A percentile compares a stretch with the other conserved stretches of the same genome.
Evolutionary conservation across 2,888 invertebrate genomes (phyloP).

Genomic region (Eristalis intricaria): DNA sequence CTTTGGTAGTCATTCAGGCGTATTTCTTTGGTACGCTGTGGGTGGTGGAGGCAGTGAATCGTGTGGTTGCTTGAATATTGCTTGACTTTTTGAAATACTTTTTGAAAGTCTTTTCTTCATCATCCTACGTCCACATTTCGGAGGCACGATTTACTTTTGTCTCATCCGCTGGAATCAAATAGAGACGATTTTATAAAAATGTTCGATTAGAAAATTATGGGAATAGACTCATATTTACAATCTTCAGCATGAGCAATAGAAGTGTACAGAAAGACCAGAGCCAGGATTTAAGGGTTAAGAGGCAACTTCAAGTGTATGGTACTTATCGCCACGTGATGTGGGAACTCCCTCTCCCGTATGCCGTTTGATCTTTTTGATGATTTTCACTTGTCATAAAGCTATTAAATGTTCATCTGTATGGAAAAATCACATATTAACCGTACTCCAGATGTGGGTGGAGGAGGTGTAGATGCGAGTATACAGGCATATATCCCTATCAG

Average conservation of each 20-base stretch:
- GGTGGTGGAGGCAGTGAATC: slow-evolving; percentile 2
- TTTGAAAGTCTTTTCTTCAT: slow-evolving; percentile 11
- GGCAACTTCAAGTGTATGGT: slow-evolving; percentile 46
- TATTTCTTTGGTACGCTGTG: not conserved
- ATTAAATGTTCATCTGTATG: slow-evolving; percentile 71
- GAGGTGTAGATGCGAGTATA: not conserved
- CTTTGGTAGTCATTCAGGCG: slow-evolving; percentile 29
- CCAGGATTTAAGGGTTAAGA: slow-evolving; percentile 21
- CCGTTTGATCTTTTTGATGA: slow-evolving; percentile 71
- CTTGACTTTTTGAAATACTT: slow-evolving; percentile 25
- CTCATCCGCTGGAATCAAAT: not conserved
- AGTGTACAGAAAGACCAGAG: not conserved
- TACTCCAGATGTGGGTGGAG: slow-evolving; percentile 27
- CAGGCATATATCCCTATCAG: slow-evolving; percentile 7
- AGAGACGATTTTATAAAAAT: not conserved
- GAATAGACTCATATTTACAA: not conserved
- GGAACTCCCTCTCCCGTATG: slow-evolving; percentile 47
- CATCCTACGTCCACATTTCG: not conserved
- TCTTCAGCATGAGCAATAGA: not conserved
- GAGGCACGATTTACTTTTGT: not conserved
- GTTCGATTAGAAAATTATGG: not conserved
- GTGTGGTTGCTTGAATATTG: slow-evolving; percentile 14
- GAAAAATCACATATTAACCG: slow-evolving; percentile 70
- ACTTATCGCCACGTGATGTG: slow-evolving; percentile 69
- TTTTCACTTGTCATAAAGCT: slow-evolving; percentile 72